phyloP scores from a whole-genome alignment of 2,113 vertebrate genomes.

The Camelus bactrianus region DNA sequence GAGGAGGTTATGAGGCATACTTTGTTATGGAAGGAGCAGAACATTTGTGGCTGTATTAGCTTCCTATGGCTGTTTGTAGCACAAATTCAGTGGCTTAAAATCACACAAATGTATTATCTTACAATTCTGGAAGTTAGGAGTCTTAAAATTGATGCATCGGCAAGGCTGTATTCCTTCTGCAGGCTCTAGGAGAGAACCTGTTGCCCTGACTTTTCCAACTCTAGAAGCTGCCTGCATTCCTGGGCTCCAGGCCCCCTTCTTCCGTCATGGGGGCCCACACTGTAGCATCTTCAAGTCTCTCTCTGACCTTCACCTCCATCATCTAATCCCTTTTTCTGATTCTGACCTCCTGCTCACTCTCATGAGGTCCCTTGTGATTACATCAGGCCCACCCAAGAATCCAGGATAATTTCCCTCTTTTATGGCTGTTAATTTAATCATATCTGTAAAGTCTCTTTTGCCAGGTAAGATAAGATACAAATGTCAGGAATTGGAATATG shows the following conservation, averaged over 20 bases:
- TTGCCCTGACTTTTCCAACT: neutral
- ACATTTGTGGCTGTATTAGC: neutral
- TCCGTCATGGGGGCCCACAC: neutral
- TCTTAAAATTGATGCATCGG: neutral
- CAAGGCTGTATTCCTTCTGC: neutral
- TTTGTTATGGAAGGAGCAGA: neutral
- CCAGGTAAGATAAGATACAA: neutral
- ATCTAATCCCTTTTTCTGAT: neutral
- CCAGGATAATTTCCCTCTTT: neutral
- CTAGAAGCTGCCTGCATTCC: neutral
- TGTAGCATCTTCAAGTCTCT: neutral
- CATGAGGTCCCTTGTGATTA: neutral
- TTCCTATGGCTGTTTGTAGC: constrained; percentile 5
- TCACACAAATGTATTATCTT: neutral
- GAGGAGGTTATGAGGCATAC: neutral
- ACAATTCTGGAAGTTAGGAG: neutral
- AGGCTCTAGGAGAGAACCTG: neutral
- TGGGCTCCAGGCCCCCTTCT: neutral
- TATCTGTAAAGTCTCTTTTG: neutral
- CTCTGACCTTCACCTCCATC: neutral
- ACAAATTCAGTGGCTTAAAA: neutral
- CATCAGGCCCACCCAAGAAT: neutral
- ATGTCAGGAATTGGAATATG: neutral
- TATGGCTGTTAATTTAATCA: neutral
- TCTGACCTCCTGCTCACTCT: neutral